Evolutionary conservation across 2,797 vertebrate genomes (phyloP).

Genomic region (Erethizon dorsatum): DNA sequence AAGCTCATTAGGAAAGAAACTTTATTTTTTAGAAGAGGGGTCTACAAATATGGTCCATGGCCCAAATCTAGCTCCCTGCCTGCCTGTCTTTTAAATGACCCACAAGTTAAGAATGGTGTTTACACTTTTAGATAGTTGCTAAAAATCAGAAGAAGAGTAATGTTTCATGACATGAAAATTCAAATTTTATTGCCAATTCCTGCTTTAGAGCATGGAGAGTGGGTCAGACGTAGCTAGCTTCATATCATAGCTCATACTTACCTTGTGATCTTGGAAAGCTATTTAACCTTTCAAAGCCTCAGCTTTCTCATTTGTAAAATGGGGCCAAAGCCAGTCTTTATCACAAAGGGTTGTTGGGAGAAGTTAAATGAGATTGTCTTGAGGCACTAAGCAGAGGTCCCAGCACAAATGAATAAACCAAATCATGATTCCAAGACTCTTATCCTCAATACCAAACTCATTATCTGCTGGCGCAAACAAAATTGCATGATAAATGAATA

Average conservation of each 20-base stretch:
- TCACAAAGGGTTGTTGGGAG: not conserved
- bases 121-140: constrained; percentile 11
- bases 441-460: not conserved
- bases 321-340: not conserved
- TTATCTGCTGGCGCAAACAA: not conserved
- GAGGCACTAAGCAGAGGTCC: not conserved
- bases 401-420: not conserved
- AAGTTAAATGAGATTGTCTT: not conserved
- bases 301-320: constrained; percentile 1
- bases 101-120: not conserved
- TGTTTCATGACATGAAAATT: constrained; percentile 46
- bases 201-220: not conserved
- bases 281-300: not conserved
- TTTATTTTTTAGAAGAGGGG: not conserved
- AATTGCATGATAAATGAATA: not conserved
- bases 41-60: not conserved
- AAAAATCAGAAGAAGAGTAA: not conserved
- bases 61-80: not conserved
- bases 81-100: constrained; percentile 9
- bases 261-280: not conserved
- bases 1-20: not conserved
- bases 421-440: not conserved
- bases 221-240: not conserved
- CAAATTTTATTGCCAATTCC: constrained; percentile 28
- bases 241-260: not conserved